Percentiles rank a stretch among this genome's conserved stretches.
Evolutionary conservation across 2,113 vertebrate genomes (phyloP).

Genomic region (Alaudala cheleensis): DNA sequence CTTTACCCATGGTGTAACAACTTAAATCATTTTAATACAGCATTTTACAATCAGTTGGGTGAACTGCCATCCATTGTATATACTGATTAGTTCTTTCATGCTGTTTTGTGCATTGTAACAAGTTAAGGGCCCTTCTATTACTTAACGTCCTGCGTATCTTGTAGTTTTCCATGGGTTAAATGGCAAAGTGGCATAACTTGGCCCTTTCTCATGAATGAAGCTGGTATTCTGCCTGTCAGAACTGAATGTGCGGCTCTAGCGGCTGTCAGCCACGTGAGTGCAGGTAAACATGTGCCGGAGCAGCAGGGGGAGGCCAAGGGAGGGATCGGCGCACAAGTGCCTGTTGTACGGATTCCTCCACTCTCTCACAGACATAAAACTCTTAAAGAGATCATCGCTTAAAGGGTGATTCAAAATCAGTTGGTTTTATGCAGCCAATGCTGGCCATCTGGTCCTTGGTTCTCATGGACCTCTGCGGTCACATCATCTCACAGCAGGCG

Average conservation of each 20-base stretch:
- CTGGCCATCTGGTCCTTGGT: not conserved
- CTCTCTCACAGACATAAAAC: not conserved
- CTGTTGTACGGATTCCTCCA: not conserved
- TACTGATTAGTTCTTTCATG: constrained; percentile 77
- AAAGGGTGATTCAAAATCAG: constrained; percentile 5
- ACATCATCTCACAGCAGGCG: not conserved
- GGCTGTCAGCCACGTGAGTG: constrained; percentile 40
- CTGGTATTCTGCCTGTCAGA: constrained; percentile 69
- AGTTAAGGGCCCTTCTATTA: constrained; percentile 76
- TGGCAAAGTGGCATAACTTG: constrained; percentile 55
- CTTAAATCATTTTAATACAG: constrained; percentile 73
- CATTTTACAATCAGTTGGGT: constrained; percentile 77
- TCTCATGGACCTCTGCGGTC: not conserved
- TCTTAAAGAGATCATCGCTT: not conserved
- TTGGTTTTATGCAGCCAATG: not conserved
- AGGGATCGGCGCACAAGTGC: not conserved
- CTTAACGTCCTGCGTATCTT: constrained; percentile 73
- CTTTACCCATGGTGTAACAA: constrained; percentile 71
- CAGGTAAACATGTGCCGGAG: constrained; percentile 27
- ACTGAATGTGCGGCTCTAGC: constrained; percentile 50
- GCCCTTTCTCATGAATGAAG: constrained; percentile 56
- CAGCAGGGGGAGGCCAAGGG: not conserved
- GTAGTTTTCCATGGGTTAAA: constrained; percentile 69
- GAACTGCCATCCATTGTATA: constrained; percentile 81
- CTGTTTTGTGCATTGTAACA: constrained; percentile 76